phyloP scores from a whole-genome alignment of 2,888 invertebrate species.

The Drosophila macrothrix region DNA sequence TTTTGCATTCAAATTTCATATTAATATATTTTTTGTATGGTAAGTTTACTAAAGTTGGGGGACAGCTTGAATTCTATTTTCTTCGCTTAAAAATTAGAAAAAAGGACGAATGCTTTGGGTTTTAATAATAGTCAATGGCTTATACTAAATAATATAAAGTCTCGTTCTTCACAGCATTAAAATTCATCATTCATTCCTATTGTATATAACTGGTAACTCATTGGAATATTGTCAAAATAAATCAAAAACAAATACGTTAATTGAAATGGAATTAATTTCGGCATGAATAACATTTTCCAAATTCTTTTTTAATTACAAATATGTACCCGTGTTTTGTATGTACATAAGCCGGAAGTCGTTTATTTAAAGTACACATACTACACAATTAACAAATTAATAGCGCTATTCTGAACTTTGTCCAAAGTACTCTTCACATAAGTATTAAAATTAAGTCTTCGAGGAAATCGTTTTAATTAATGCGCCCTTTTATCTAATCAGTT shows the following conservation, averaged over 20 bases:
- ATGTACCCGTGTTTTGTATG: neutral
- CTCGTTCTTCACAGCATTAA: too few relatives aligned
- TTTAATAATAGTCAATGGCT: too few relatives aligned
- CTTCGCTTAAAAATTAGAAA: neutral
- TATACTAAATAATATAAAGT: too few relatives aligned
- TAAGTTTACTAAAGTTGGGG: neutral
- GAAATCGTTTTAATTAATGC: constrained; percentile 33
- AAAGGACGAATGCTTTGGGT: too few relatives aligned
- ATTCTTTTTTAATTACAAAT: neutral
- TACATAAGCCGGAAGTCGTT: neutral
- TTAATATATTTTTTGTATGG: neutral
- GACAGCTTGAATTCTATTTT: neutral
- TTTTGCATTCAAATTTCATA: neutral
- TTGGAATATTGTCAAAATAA: neutral
- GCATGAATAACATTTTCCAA: neutral
- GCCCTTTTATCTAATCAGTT: constrained; percentile 45
- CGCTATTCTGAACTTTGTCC: neutral
- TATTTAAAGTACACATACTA: neutral
- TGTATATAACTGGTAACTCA: neutral
- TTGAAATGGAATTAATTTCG: neutral
- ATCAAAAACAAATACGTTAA: neutral
- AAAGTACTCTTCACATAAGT: constrained; percentile 6
- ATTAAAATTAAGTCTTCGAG: neutral
- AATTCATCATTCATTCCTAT: neutral
- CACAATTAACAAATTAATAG: neutral